Base-by-base conservation (phyloP, 1,140 invertebrate species). In the Dendroctonus ponderosae region DNA sequence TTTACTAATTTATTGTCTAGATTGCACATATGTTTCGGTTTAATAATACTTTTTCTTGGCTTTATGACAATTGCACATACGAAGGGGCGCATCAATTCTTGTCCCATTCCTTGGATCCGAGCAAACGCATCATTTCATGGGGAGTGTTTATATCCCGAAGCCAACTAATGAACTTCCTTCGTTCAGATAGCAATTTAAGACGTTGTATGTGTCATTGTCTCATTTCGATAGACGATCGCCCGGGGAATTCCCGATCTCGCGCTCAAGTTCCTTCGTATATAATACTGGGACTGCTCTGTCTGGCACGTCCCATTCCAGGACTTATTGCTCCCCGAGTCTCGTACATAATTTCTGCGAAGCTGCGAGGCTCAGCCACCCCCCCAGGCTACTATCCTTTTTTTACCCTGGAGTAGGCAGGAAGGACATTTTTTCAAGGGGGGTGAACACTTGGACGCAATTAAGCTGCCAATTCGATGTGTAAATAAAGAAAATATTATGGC, bases 241-340 rank as follows among this genome's bases (percentile, higher is more conserved):
- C 66, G 56, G 77, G 73, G 75, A 78, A 62, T 63, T 52, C 46
- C 54, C 54, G 44, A 53, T 57, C 66, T 64, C 70, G 65, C 62
- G n/a, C 72, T 76, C 74, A 77, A 71, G 74, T 77, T 75, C 71
- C 74, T 75, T 74, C 73, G 72, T 72, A 76, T 77, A 77, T 78
- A 77, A 77, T 78, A 75, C 73, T 72, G 73, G 70, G 75, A 74
- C 74, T 76, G 73, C 73, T 72, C 75, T 71, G 76, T 77, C 77
- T 76, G 70, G 77, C 77, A 78, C 77, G 77, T 78, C 76, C 75
- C 74, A 72, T 70, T 50, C 15, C 42, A 56, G 56, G 67, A 78
- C 77, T 73, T 78, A 78, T 77, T 72, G 76, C 77, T 78, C 77
- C 77, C 77, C 75, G 74, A 76, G 77, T 75, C 74, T 77, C 73